These are phyloP conservation scores for Drosophila nannoptera DNA, from an alignment of 1,140 invertebrate genomes.

Conservation along the genomic window DNA sequence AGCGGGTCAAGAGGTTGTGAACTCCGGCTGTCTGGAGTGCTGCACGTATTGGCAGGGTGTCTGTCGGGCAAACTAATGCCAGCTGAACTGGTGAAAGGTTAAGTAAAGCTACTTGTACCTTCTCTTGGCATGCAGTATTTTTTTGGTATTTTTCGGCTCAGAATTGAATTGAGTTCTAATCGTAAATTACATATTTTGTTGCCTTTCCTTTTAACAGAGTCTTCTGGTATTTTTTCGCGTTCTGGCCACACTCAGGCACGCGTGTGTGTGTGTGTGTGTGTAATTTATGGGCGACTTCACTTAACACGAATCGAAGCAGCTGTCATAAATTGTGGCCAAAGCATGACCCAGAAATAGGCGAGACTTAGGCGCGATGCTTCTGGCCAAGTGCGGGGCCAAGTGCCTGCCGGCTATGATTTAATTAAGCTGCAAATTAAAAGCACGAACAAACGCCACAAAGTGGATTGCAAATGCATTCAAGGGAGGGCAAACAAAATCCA, in stretches of 20 bases:
- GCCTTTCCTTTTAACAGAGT: neutral
- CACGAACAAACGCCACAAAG: slow-evolving; percentile 37
- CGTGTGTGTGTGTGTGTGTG: slow-evolving; percentile 4
- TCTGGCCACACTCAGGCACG: slow-evolving; percentile 11
- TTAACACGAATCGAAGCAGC: slow-evolving; percentile 54
- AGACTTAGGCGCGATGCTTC: neutral
- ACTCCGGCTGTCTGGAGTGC: neutral
- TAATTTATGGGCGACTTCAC: slow-evolving; percentile 67
- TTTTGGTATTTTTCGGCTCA: too few relatives aligned
- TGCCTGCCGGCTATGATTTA: slow-evolving; percentile 56
- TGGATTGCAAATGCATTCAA: slow-evolving; percentile 31
- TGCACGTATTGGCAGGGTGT: neutral
- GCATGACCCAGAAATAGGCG: slow-evolving; percentile 45
- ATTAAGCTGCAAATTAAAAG: slow-evolving; percentile 71
- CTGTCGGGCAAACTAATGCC: neutral
- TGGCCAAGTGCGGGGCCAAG: slow-evolving; percentile 1
- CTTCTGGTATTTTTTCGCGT: neutral
- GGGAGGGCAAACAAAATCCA: slow-evolving; percentile 27
- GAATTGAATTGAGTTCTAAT: slow-evolving; percentile 8
- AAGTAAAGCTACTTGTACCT: neutral
- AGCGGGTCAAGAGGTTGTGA: neutral
- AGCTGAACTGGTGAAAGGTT: neutral
- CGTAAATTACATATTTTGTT: slow-evolving; percentile 5
- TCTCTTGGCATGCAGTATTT: too few relatives aligned
- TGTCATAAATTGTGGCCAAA: slow-evolving; percentile 63